Evolutionary conservation across 2,888 invertebrate genomes (phyloP).

Genomic region (Pediacus dermestoides): DNA sequence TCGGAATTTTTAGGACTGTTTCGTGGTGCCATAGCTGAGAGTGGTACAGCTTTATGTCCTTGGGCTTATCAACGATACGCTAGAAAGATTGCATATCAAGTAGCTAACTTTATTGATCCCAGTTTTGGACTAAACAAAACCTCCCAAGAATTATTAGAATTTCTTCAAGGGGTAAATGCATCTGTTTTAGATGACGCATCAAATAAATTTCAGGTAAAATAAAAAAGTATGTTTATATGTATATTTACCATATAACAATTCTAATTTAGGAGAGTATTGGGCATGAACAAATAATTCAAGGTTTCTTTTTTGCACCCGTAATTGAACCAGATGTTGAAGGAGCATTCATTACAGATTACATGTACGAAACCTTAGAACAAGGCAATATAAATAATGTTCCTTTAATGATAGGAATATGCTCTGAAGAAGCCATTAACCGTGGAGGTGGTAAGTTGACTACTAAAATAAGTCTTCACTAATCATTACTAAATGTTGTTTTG

Average conservation of each 20-base stretch:
- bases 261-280: constrained; percentile 13
- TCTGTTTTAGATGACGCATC: constrained; percentile 16
- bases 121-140: constrained; percentile 11
- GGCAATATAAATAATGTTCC: constrained; percentile 22
- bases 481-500: neutral
- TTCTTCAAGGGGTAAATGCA: constrained; percentile 19
- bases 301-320: constrained; percentile 20
- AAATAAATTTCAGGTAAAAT: constrained; percentile 11
- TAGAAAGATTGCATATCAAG: constrained; percentile 26
- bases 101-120: constrained; percentile 22
- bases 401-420: constrained; percentile 22
- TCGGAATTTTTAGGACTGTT: too few relatives aligned
- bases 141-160: constrained; percentile 17
- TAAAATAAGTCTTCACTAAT: constrained; percentile 1
- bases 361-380: constrained; percentile 20
- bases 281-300: constrained; percentile 13
- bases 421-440: constrained; percentile 24
- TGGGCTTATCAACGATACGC: constrained; percentile 30
- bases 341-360: constrained; percentile 21
- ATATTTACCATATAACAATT: too few relatives aligned
- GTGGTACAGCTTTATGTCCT: constrained; percentile 28
- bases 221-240: too few relatives aligned
- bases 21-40: constrained; percentile 28
- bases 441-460: too few relatives aligned
- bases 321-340: constrained; percentile 21